Conservation (phyloP, 2,797 vertebrate genomes). For the Sebastes itinus region DNA sequence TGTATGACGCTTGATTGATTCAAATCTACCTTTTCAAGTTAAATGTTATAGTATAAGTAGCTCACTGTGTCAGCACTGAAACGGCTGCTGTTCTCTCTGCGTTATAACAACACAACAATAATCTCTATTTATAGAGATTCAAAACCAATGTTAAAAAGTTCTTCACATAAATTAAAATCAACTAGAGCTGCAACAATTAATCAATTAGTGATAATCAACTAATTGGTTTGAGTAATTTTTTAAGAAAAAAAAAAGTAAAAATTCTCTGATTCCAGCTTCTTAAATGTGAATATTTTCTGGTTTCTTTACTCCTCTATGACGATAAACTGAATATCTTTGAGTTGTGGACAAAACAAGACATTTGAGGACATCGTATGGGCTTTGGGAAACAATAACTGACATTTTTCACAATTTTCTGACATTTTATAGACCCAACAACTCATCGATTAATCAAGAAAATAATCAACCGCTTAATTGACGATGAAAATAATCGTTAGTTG, state of each 20-base stretch:
- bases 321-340: not conserved
- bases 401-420: not conserved
- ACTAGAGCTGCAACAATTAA: not conserved
- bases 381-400: no score
- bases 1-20: constrained; percentile 61
- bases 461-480: not conserved
- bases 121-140: not conserved
- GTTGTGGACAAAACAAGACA: no score
- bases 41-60: constrained; percentile 30
- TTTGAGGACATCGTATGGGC: no score
- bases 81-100: not conserved
- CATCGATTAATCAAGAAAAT: not conserved
- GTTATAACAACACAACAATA: not conserved
- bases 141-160: not conserved
- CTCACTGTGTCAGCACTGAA: constrained; percentile 14
- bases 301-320: not conserved
- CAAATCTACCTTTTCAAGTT: constrained; percentile 52
- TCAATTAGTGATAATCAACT: not conserved
- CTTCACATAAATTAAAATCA: not conserved
- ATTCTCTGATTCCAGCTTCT: not conserved
- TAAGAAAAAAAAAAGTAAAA: not conserved
- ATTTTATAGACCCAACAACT: not conserved
- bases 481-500: no score
- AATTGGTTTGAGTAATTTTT: not conserved
- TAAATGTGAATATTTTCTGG: not conserved